Evolutionary conservation across 2,797 vertebrate species (phyloP), one percentile per base, ranked within the genome.

Genomic region (Brachymystax lenok): DNA sequence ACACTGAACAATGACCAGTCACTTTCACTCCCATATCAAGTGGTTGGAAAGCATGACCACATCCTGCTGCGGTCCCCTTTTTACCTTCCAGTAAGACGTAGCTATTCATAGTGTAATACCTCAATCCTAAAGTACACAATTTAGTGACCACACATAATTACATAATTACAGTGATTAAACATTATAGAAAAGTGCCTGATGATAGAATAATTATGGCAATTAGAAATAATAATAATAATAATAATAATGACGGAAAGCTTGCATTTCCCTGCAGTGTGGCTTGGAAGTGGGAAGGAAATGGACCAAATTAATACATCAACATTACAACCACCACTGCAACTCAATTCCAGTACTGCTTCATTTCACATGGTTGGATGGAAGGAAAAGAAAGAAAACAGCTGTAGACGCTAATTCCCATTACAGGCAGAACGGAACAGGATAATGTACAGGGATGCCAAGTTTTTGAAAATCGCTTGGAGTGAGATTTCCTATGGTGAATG

Each of bases 191-290:
- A 84, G 77, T 66, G 61, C 64, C 73, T 84, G 78, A 86, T 84
- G 76, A 86, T 90, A 83, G 83, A 77, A 85, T 83, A 91, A 94
- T 93, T 88, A 89, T 54, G 79, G 82, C 82, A 87, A 90, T 92
- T 91, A 83, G 68, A 83, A 74, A 80, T 35, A 40, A 76, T 72
- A 76, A 84, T 69, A 87, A 89, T 85, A 80, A 80, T 7, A 35
- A 35, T 5, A 35, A 2, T 28, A 5, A 5, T 1, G 33, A 33
- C 1, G 1, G 33, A 5, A 35, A 79, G 85, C 86, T 82, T 77
- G 28, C 46, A 79, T 83, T 90, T 89, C 70, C 83, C 86, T 67
- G 69, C 74, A 77, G 86, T 83, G 74, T 21, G 66, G 69, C 40
- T 79, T 69, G 67, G 61, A 88, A 84, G 54, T 16, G 72, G 61